These are phyloP conservation scores for Cydia amplana DNA, from an alignment of 1,140 invertebrate species.

Conservation along the genomic window DNA sequence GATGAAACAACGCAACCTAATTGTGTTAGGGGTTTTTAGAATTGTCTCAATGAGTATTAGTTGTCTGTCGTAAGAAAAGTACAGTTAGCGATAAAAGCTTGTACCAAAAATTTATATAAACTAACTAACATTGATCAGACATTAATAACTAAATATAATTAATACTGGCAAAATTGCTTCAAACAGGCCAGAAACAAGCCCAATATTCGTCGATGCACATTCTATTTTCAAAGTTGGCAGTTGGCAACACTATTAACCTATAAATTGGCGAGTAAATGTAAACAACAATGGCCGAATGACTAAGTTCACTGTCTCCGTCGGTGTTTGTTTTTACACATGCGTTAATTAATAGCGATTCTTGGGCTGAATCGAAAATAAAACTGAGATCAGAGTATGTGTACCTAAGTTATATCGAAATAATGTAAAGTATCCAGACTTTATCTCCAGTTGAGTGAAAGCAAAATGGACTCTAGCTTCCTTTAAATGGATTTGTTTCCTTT, in stretches of 20 bases:
- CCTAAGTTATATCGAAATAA: not conserved
- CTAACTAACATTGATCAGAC: too few relatives aligned
- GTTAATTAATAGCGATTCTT: not conserved
- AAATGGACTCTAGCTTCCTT: too few relatives aligned
- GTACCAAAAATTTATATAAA: too few relatives aligned
- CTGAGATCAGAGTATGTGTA: not conserved
- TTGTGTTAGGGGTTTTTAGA: too few relatives aligned
- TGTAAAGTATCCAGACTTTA: not conserved
- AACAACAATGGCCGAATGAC: constrained; percentile 22
- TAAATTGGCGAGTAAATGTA: constrained; percentile 29
- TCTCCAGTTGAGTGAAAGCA: too few relatives aligned
- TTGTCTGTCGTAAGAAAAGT: too few relatives aligned
- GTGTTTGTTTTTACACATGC: constrained; percentile 24
- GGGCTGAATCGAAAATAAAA: not conserved
- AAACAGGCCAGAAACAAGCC: constrained; percentile 14
- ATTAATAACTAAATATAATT: too few relatives aligned
- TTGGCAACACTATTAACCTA: constrained; percentile 28
- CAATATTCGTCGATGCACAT: constrained; percentile 15
- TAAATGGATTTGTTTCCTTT: too few relatives aligned
- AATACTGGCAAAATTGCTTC: not conserved
- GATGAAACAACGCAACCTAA: too few relatives aligned
- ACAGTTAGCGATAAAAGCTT: too few relatives aligned
- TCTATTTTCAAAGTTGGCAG: constrained; percentile 32
- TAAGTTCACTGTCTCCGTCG: constrained; percentile 31
- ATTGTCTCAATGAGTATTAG: too few relatives aligned